Percentiles rank a stretch among this genome's conserved stretches.
phyloP scores from a whole-genome alignment of 2,888 invertebrate species.

The Hesperia comma region DNA sequence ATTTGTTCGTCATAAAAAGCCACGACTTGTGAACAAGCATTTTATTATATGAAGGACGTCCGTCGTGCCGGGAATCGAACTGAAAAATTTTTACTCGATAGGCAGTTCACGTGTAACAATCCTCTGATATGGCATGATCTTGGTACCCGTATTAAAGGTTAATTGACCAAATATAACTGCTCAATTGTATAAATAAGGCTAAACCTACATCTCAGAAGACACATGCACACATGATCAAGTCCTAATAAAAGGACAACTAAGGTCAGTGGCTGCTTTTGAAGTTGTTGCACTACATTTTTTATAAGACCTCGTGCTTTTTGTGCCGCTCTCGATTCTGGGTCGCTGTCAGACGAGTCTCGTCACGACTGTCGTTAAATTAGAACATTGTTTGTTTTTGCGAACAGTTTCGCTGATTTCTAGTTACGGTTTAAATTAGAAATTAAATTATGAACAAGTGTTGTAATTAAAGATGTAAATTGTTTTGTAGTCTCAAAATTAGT shows the following conservation, averaged over 20 bases:
- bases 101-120: no score
- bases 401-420: background rate
- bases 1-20: no score
- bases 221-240: background rate
- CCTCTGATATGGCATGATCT: no score
- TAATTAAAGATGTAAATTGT: background rate
- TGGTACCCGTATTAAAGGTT: no score
- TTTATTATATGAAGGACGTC: no score
- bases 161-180: no score
- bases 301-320: slow-evolving; percentile 1
- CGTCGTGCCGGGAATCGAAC: no score
- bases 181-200: no score
- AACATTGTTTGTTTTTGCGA: background rate
- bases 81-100: no score
- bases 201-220: background rate
- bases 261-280: background rate
- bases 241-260: background rate
- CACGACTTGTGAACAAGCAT: no score
- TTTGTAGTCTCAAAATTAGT: no score
- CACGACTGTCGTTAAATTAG: background rate
- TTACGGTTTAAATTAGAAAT: background rate
- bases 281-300: slow-evolving; percentile 2
- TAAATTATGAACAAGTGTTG: background rate
- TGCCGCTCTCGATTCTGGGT: background rate
- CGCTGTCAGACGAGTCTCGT: background rate